Percentiles rank a stretch among this genome's conserved stretches.
phyloP scores from a whole-genome alignment of 2,113 vertebrate genomes.

The Phrynosoma platyrhinos region DNA sequence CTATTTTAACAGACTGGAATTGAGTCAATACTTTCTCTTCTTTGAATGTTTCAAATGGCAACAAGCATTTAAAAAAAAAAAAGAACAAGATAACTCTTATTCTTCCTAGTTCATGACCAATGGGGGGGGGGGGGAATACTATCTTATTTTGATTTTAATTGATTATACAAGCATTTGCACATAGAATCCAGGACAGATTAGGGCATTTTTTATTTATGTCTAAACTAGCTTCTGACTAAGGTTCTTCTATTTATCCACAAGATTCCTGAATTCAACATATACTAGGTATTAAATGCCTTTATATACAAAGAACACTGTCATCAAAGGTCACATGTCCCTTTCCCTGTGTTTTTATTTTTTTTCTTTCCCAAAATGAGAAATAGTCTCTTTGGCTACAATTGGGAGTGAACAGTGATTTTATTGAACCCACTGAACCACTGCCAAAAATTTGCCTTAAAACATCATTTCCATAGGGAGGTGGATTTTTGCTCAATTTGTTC shows the following conservation, averaged over 20 bases:
- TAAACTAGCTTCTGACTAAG: not conserved
- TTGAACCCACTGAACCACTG: too few species aligned
- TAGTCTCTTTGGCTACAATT: not conserved
- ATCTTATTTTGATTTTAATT: not conserved
- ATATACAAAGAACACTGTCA: not conserved
- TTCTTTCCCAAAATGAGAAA: not conserved
- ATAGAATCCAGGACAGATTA: not conserved
- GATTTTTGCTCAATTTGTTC: too few species aligned
- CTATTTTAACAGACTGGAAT: not conserved
- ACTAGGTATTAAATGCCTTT: not conserved
- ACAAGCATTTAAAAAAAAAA: not conserved
- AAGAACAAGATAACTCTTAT: not conserved
- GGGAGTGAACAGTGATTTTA: not conserved
- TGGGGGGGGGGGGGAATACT: not conserved
- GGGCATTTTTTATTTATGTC: not conserved
- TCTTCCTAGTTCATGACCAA: not conserved
- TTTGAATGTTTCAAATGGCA: constrained; percentile 4
- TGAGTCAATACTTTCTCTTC: not conserved
- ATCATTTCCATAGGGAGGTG: not conserved
- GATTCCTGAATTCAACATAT: not conserved
- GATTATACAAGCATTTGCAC: not conserved
- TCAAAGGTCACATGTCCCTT: not conserved
- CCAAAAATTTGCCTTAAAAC: not conserved
- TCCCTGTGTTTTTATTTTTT: not conserved
- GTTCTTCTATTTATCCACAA: not conserved